Evolutionary conservation across 2,888 invertebrate species (phyloP), one percentile per base, ranked within the genome.

Genomic region (Drosophila peninsularis): DNA sequence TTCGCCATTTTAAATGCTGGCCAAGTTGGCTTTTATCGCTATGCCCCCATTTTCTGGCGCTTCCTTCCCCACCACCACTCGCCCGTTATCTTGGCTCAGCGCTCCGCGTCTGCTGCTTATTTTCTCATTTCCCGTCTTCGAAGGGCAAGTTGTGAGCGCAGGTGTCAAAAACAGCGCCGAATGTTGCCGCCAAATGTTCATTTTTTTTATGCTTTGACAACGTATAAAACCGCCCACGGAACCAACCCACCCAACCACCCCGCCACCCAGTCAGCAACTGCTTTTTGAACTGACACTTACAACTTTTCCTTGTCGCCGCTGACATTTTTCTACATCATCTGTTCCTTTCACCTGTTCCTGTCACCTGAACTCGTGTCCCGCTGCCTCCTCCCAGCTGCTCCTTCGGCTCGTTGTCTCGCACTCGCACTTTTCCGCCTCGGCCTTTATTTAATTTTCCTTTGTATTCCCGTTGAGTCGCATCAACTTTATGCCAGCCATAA

Each of bases 251-350:
- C n/a, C 5, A 9, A 45, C 14, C 9, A 9, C 0, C 50, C 50
- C 9, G 7, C 24, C 66, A 5, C 5, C 21, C 41, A 14, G 10
- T 4, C 54, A 10, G 2, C 55, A 66, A 62, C 47, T 70, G 78
- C 65, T 58, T 70, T 74, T 76, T 74, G 61, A 77, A 76, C 80
- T 75, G 86, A 79, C 83, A 82, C 83, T 88, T 85, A 88, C 83
- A 88, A 82, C 77, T 77, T 82, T 79, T 61, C 61, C 77, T 49
- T 82, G 82, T 77, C 77, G 75, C 64, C 75, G 85, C 69, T 85
- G 80, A 85, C 81, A 72, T 78, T 83, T 83, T 84, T 87, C 79
- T 82, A 85, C 80, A 82, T 88, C 88, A 88, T 77, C 80, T 85
- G 82, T 53, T 52, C 32, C 62, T 63, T 56, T 55, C 45, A 14